Percentiles rank a stretch among this genome's conserved stretches.
Conservation (phyloP, 2,797 vertebrate genomes). For the Monodelphis domestica region DNA sequence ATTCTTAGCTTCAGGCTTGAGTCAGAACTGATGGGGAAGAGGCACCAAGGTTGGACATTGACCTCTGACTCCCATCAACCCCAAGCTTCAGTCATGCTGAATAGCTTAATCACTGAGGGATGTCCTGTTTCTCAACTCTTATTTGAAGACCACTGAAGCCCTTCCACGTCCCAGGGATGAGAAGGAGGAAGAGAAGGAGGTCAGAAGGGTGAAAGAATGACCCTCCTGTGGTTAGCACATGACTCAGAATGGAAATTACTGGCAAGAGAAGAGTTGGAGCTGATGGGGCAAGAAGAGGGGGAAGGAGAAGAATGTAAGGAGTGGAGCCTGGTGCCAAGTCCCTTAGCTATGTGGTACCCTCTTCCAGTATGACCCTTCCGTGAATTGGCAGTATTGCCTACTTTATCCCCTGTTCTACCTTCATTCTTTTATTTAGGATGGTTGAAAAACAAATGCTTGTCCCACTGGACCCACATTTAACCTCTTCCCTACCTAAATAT, state of each 20-base stretch:
- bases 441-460: conserved; percentile 48
- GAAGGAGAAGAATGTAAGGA: background rate
- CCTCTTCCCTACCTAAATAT: conserved; percentile 7
- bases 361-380: conserved; percentile 63
- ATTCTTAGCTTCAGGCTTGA: background rate
- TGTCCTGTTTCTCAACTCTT: background rate
- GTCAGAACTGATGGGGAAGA: background rate
- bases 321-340: conserved; percentile 19
- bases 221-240: rapidly evolving
- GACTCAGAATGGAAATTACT: background rate
- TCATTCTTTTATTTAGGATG: conserved; percentile 21
- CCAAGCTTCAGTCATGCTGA: background rate
- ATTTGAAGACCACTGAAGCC: background rate
- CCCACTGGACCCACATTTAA: background rate
- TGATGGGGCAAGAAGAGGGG: background rate
- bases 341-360: background rate
- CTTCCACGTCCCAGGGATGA: background rate
- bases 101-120: background rate
- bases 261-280: too few species aligned
- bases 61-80: background rate
- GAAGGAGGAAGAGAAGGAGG: background rate
- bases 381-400: background rate
- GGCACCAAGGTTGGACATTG: background rate
- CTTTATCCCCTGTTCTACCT: background rate
- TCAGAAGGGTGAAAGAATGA: background rate